A percentile compares a stretch with the other conserved stretches of the same genome.
Evolutionary conservation across 2,113 vertebrate species (phyloP).

Genomic region (Lanius collurio): DNA sequence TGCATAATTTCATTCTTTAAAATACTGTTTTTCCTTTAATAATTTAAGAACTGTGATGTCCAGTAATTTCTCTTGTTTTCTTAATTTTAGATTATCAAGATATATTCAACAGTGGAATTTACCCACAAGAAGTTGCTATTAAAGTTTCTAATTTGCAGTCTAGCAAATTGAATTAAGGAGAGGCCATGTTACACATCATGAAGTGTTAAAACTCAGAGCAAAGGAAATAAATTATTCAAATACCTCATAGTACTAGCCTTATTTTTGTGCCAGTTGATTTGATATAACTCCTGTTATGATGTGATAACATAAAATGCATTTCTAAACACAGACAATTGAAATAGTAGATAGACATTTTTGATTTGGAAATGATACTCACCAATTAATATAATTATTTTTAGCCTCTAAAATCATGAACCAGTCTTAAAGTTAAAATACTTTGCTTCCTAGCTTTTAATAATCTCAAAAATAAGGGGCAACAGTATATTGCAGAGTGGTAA

Average conservation of each 20-base stretch:
- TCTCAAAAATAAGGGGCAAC: neutral
- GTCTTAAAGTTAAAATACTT: neutral
- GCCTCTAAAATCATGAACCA: neutral
- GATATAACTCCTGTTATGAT: neutral
- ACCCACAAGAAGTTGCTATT: neutral
- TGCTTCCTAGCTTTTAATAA: neutral
- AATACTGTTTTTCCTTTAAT: neutral
- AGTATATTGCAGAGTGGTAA: neutral
- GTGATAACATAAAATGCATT: neutral
- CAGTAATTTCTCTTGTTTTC: neutral
- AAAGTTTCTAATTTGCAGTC: neutral
- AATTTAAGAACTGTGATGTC: neutral
- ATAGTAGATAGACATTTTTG: neutral
- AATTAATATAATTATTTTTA: neutral
- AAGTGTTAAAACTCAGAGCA: neutral
- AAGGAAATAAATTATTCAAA: neutral
- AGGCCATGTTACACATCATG: neutral
- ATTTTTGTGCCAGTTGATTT: neutral
- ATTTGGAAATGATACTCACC: neutral
- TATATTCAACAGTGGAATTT: neutral
- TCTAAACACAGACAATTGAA: neutral
- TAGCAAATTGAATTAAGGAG: neutral
- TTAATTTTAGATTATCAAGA: neutral
- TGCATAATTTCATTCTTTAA: neutral
- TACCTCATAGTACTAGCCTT: neutral